phyloP scores from a whole-genome alignment of 2,113 vertebrate genomes.

The Turdus rufiventris region DNA sequence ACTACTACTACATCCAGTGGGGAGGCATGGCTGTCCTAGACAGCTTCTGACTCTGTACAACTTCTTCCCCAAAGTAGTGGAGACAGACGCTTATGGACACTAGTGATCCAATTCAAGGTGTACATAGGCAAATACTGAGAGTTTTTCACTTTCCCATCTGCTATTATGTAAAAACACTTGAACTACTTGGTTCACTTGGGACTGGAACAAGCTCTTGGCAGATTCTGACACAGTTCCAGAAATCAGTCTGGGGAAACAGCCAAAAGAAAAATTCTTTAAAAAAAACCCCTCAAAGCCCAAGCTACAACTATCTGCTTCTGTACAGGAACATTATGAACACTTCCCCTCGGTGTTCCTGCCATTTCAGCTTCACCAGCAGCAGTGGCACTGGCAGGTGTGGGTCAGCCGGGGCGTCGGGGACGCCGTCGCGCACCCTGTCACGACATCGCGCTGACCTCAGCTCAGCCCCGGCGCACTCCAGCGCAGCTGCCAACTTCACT shows the following conservation, averaged over 20 bases:
- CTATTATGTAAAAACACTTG: background rate
- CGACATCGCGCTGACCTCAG: background rate
- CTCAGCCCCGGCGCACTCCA: background rate
- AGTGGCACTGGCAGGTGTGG: background rate
- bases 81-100: background rate
- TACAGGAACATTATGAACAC: background rate
- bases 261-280: background rate
- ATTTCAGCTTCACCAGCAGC: background rate
- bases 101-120: background rate
- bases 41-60: background rate
- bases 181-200: background rate
- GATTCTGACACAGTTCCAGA: background rate
- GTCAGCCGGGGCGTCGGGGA: accelerated
- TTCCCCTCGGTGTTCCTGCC: background rate
- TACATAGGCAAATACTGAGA: background rate
- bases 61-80: background rate
- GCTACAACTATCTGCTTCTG: background rate
- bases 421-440: accelerated
- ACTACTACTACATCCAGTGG: background rate
- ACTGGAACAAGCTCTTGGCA: background rate
- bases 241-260: background rate
- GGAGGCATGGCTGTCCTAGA: background rate
- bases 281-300: background rate
- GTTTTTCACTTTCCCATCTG: background rate
- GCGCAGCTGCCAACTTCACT: background rate